These are phyloP conservation scores for Ondatra zibethicus DNA, from an alignment of 2,113 vertebrate genomes.

Conservation along the genomic window DNA sequence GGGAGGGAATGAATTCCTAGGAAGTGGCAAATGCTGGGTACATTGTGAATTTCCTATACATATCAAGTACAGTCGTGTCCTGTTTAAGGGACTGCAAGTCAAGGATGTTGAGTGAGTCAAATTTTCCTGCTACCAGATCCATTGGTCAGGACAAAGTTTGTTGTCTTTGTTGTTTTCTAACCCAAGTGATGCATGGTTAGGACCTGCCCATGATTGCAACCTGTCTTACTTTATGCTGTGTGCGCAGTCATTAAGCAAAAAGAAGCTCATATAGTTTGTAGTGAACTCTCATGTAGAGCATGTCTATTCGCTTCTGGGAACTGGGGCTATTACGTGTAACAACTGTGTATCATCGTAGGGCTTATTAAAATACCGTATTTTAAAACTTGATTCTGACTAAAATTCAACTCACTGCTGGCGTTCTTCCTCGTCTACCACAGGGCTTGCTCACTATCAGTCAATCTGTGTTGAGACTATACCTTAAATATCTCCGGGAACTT, in stretches of 20 bases:
- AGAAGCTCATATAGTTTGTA: background rate
- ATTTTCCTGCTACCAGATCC: background rate
- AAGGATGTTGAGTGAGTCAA: background rate
- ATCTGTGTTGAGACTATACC: background rate
- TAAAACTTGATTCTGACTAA: background rate
- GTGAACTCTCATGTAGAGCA: background rate
- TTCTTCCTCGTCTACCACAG: background rate
- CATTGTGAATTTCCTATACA: background rate
- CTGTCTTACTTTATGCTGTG: background rate
- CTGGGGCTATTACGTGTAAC: background rate
- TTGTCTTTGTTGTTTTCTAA: background rate
- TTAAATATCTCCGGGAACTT: slow-evolving; percentile 12
- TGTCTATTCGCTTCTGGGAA: background rate
- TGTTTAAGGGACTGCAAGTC: background rate
- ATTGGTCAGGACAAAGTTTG: background rate
- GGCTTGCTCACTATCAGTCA: slow-evolving; percentile 25
- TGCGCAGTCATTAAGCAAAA: background rate
- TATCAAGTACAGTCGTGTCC: too few species aligned
- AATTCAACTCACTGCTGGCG: slow-evolving; percentile 42
- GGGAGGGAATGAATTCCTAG: background rate
- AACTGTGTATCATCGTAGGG: background rate
- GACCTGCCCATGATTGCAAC: background rate
- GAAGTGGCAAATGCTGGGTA: background rate
- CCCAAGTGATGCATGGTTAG: background rate
- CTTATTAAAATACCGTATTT: slow-evolving; percentile 33